A percentile compares a stretch with the other conserved stretches of the same genome.
Conservation (phyloP, 2,113 vertebrate species). For the Ciconia maguari region DNA sequence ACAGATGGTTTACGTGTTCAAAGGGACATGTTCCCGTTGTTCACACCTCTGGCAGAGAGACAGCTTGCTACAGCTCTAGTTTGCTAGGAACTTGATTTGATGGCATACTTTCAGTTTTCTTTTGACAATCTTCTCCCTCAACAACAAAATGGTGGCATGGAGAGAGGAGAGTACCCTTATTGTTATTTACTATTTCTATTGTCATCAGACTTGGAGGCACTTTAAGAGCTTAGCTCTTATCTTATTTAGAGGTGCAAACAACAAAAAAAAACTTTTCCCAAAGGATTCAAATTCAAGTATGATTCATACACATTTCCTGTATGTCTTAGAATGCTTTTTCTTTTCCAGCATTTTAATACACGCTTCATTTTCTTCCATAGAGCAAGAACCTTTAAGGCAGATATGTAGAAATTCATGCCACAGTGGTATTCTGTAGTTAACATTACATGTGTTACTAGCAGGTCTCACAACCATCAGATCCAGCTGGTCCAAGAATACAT, state of each 20-base stretch:
- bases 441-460: neutral
- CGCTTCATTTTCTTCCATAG: neutral
- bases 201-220: neutral
- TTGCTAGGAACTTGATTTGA: slow-evolving; percentile 32
- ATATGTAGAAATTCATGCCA: neutral
- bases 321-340: neutral
- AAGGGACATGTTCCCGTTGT: slow-evolving; percentile 58
- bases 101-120: neutral
- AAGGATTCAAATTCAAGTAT: neutral
- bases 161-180: neutral
- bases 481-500: neutral
- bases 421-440: neutral
- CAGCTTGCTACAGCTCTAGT: slow-evolving; percentile 58
- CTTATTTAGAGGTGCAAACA: neutral
- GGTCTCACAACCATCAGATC: neutral
- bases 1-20: slow-evolving; percentile 70
- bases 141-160: neutral
- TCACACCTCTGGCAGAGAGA: slow-evolving; percentile 68
- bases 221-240: neutral
- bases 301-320: neutral
- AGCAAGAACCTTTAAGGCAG: neutral
- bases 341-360: neutral
- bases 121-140: neutral
- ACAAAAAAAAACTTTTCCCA: neutral
- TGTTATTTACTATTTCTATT: neutral